Conservation (phyloP, 2,113 vertebrate species). For the Pimephales promelas region DNA sequence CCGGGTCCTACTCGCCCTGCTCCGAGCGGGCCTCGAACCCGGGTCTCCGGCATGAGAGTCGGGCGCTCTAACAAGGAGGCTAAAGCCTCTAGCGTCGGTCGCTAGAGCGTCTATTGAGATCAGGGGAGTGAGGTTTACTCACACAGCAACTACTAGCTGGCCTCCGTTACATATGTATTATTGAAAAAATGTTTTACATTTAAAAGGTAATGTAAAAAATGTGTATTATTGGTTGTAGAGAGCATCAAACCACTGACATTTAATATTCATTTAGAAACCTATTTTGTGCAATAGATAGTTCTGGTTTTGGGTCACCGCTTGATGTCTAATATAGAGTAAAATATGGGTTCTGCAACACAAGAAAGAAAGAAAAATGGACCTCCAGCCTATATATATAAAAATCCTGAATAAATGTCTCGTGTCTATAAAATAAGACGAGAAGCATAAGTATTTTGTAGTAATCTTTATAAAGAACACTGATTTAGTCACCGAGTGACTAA, state of each 20-base stretch:
- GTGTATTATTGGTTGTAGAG: not conserved
- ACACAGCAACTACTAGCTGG: no score
- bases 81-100: no score
- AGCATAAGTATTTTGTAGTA: conserved; percentile 46
- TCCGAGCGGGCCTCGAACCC: no score
- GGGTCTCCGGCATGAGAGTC: no score
- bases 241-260: not conserved
- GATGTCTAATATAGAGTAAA: not conserved
- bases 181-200: no score
- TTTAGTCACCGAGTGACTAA: conserved; percentile 51
- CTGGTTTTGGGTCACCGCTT: not conserved
- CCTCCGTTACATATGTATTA: no score
- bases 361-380: not conserved
- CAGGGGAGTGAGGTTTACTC: no score
- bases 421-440: not conserved
- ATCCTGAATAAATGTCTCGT: not conserved
- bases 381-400: not conserved
- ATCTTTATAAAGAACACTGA: conserved; percentile 57
- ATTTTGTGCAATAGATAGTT: not conserved
- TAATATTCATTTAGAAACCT: not conserved
- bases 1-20: no score
- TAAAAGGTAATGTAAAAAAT: no score
- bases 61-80: no score
- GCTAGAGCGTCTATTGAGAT: no score
- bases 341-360: not conserved